These are phyloP conservation scores for Pseudorhiza aurosa DNA, from an alignment of 30 jellyfish, hydroid and myxozoan species.

Conservation along the genomic window DNA sequence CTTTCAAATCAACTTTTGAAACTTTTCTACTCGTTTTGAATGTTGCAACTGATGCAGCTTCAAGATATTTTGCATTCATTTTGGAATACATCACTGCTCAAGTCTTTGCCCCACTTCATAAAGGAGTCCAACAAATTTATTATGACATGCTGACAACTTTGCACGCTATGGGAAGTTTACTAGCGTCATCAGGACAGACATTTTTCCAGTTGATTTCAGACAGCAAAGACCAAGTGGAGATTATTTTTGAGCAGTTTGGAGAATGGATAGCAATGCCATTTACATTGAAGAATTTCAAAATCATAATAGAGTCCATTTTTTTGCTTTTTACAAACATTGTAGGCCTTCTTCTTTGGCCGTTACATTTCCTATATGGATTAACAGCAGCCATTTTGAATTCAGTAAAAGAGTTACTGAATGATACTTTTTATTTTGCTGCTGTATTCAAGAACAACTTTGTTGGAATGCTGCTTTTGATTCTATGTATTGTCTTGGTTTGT, in stretches of 20 bases:
- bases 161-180: not conserved
- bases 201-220: not conserved
- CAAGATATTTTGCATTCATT: too few relatives aligned
- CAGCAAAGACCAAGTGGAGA: not conserved
- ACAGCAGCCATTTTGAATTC: not conserved
- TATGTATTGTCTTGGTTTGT: not conserved
- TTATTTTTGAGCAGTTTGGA: constrained; percentile 13
- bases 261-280: constrained; percentile 46
- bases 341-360: not conserved
- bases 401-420: not conserved
- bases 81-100: not conserved
- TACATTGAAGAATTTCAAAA: constrained; percentile 13
- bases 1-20: too few relatives aligned
- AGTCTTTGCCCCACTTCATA: not conserved
- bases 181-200: not conserved
- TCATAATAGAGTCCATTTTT: constrained; percentile 1
- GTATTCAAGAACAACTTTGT: not conserved
- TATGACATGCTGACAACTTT: not conserved
- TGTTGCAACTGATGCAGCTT: too few relatives aligned
- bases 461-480: not conserved
- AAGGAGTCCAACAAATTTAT: not conserved
- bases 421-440: not conserved
- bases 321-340: not conserved
- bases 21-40: too few relatives aligned
- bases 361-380: not conserved